Percentiles rank a stretch among this genome's conserved stretches.
phyloP scores from a whole-genome alignment of 2,113 vertebrate species.

The Gorsachius goisagi region DNA sequence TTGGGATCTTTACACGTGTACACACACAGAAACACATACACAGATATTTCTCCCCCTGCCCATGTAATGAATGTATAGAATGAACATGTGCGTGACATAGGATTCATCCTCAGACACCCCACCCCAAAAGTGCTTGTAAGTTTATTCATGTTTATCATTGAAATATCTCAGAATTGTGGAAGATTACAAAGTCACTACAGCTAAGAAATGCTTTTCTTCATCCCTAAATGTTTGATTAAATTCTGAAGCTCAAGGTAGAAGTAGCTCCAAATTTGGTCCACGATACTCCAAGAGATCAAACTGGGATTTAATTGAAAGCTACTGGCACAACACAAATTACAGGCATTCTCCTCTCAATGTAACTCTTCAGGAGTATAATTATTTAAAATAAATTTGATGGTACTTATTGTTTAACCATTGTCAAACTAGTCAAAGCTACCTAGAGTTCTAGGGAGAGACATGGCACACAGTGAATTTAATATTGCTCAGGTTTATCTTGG shows the following conservation, averaged over 20 bases:
- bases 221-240: not conserved
- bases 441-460: not conserved
- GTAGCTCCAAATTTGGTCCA: slow-evolving; percentile 27
- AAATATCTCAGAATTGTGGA: not conserved
- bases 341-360: not conserved
- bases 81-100: rapidly evolving
- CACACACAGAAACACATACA: too few relatives aligned
- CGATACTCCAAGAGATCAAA: slow-evolving; percentile 23
- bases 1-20: not conserved
- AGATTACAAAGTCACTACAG: not conserved
- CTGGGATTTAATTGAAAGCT: slow-evolving; percentile 30
- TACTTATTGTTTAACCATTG: slow-evolving; percentile 1
- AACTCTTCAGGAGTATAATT: slow-evolving; percentile 25
- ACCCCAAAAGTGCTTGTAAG: not conserved
- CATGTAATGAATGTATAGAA: not conserved
- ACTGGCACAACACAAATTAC: slow-evolving; percentile 25
- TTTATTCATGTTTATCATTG: not conserved
- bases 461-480: not conserved
- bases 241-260: slow-evolving; percentile 8
- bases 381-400: slow-evolving; percentile 29
- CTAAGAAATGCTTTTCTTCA: not conserved
- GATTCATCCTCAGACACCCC: not conserved
- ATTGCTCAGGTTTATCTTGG: not conserved
- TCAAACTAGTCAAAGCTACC: not conserved
- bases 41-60: too few relatives aligned